Base-by-base conservation (phyloP, 2,113 vertebrate species). In the Bubalus kerabau region DNA sequence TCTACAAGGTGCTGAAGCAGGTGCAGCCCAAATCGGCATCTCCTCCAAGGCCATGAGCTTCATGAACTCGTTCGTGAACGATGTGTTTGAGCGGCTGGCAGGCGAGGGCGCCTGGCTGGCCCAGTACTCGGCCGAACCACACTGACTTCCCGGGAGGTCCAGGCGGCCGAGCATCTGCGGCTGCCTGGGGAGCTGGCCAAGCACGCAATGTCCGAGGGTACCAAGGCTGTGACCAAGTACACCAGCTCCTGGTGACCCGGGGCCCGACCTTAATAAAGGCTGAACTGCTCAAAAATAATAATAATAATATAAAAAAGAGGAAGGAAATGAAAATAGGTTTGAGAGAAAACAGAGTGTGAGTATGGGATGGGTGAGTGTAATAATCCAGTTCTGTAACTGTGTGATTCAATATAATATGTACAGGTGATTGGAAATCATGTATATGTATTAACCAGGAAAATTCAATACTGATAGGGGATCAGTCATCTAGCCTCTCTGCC, bases 301-400 rank as follows among this genome's bases (percentile, higher is more conserved):
- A 10, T 67, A 87, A 36, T 50, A 52, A 89, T 56, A 62, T 83
- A 62, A 82, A 93, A 71, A 94, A 50, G 3, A 12, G 15, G 6
- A 52, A 96, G 3, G 2, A 94, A 74, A 91, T 74, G 36, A 87
- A 85, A 90, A 95, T 15, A 64, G 1, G 3, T 36, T 96, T 82
- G 13, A 91, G 28, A 91, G 32, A 92, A 97, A 80, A 87, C 81
- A 40, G 2, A 28, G 0, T 36, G 6, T 43, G 24, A 48, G 4
- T 28, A 5, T 50, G n/a, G 3, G 12, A 40, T 57, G 12, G 21
- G 15, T 87, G 94, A 50, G 19, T 87, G 26, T 50, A 91, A 82
- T 76, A 32, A 85, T 89, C 30, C 43, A 86, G 36, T 10, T 87
- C 21, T 90, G 30, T 92, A 80, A 60, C 85, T 60, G 9, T 26